A percentile compares a stretch with the other conserved stretches of the same genome.
Conservation (phyloP, 2,113 vertebrate species). For the Panthera tigris region DNA sequence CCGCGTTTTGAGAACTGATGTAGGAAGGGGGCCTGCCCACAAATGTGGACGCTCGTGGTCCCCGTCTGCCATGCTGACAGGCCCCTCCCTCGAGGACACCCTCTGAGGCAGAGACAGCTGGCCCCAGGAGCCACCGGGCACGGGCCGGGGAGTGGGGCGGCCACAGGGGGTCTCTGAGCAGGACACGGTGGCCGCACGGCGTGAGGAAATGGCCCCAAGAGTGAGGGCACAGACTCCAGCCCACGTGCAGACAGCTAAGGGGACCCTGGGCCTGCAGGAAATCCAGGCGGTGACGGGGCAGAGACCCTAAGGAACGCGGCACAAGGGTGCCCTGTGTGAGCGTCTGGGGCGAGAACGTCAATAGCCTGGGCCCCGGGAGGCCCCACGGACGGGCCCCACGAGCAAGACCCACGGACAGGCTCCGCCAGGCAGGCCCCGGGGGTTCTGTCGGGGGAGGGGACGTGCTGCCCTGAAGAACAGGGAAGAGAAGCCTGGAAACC, state of each 20-base stretch:
- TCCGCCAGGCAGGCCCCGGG: neutral
- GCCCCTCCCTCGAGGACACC: too few species aligned
- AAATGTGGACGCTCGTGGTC: neutral
- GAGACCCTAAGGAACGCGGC: too few species aligned
- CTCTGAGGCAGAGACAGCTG: too few species aligned
- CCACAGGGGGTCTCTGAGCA: neutral
- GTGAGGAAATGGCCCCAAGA: too few species aligned
- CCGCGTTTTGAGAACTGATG: neutral
- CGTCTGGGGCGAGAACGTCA: too few species aligned
- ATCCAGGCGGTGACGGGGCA: too few species aligned
- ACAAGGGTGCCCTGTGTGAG: too few species aligned
- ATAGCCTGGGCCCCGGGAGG: too few species aligned
- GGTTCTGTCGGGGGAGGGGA: neutral
- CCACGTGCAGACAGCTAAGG: neutral
- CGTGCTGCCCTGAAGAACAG: neutral
- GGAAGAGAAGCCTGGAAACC: neutral
- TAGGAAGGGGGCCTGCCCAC: neutral
- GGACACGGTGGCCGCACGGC: too few species aligned
- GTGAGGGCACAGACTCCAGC: neutral
- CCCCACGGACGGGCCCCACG: too few species aligned
- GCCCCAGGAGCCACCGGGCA: neutral
- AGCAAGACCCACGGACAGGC: neutral
- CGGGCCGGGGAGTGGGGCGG: neutral
- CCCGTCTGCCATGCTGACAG: neutral
- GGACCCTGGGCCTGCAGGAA: too few species aligned